Percentiles rank a stretch among this genome's conserved stretches.
These are phyloP conservation scores for Nipponia nippon DNA, from an alignment of 2,113 vertebrate species.

Conservation along the genomic window DNA sequence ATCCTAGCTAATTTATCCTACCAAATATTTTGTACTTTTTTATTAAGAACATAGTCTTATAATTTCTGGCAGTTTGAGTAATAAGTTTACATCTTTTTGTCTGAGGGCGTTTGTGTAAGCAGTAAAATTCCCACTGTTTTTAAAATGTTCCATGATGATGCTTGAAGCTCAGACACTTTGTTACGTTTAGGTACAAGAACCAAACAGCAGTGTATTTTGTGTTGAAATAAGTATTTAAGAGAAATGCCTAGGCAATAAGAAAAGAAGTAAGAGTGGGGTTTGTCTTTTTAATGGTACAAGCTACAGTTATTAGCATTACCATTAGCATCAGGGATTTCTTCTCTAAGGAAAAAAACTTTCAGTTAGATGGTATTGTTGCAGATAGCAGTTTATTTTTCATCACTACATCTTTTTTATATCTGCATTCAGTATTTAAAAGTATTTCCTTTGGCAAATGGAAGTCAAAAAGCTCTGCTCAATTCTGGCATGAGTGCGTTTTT, in stretches of 20 bases:
- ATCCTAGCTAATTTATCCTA: background rate
- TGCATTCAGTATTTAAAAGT: background rate
- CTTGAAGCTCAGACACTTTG: background rate
- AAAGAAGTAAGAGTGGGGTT: background rate
- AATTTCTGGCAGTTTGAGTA: background rate
- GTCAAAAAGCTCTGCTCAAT: background rate
- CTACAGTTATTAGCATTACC: background rate
- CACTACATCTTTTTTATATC: background rate
- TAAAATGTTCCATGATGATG: background rate
- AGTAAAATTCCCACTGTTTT: background rate
- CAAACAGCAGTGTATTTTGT: background rate
- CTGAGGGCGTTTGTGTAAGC: background rate
- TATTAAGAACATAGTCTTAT: background rate
- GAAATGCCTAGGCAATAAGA: background rate
- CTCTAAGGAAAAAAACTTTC: background rate
- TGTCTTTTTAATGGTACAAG: background rate
- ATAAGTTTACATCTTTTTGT: background rate
- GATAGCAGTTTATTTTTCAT: background rate
- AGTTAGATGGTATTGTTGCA: background rate
- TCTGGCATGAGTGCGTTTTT: background rate
- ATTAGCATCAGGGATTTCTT: background rate
- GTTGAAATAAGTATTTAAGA: background rate
- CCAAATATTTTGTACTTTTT: background rate
- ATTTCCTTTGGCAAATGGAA: constrained; percentile 17
- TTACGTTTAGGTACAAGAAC: background rate